Evolutionary conservation across 2,113 vertebrate species (phyloP).

Genomic region (Gorsachius goisagi): DNA sequence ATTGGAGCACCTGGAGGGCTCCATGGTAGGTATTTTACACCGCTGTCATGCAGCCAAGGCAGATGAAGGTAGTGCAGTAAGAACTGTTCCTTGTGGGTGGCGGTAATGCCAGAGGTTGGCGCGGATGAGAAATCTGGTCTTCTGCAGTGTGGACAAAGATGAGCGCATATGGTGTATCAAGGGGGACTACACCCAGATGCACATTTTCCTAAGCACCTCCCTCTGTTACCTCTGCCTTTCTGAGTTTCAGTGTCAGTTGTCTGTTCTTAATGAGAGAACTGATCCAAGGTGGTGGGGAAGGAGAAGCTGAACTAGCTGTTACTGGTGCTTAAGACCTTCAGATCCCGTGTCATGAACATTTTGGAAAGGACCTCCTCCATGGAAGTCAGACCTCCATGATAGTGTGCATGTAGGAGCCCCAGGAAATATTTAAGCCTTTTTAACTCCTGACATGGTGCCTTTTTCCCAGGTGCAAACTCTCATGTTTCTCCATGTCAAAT

Average conservation of each 20-base stretch:
- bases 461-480: not conserved
- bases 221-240: not conserved
- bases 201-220: not conserved
- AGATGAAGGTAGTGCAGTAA: not conserved
- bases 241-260: not conserved
- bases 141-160: not conserved
- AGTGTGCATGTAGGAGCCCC: not conserved
- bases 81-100: not conserved
- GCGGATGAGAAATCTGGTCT: not conserved
- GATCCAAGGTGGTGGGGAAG: not conserved
- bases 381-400: not conserved
- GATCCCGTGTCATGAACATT: not conserved
- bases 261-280: not conserved
- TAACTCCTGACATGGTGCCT: not conserved
- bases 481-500: not conserved
- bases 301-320: not conserved
- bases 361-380: not conserved
- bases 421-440: not conserved
- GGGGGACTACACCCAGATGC: not conserved
- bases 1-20: not conserved
- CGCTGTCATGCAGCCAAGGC: not conserved
- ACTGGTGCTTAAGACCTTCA: not conserved
- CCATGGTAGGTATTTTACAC: not conserved
- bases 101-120: not conserved
- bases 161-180: accelerated